Evolutionary conservation across 2,797 vertebrate species (phyloP).

Genomic region (Chiloscyllium punctatum): DNA sequence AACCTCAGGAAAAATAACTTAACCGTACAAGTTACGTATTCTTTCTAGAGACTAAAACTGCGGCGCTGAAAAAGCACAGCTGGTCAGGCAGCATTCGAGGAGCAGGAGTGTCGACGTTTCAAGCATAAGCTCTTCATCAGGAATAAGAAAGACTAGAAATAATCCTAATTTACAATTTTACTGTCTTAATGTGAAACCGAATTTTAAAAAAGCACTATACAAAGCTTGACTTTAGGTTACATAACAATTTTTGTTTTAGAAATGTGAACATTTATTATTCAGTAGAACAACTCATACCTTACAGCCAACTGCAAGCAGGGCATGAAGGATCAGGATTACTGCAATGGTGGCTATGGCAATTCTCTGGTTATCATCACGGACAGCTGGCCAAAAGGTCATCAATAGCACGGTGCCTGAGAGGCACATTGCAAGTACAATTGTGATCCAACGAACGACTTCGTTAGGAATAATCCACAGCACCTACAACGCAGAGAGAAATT

Average conservation of each 20-base stretch:
- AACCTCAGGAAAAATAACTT: too few species aligned
- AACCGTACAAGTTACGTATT: too few species aligned
- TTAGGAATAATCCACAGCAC: slow-evolving; percentile 80
- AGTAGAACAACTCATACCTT: slow-evolving; percentile 63
- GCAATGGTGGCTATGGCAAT: slow-evolving; percentile 65
- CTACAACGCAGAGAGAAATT: slow-evolving; percentile 50
- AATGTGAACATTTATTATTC: not conserved
- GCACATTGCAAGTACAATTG: slow-evolving; percentile 73
- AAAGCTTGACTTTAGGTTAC: not conserved
- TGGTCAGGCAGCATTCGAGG: too few species aligned
- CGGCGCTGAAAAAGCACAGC: too few species aligned
- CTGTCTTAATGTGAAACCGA: not conserved
- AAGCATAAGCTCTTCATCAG: too few species aligned
- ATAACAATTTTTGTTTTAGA: not conserved
- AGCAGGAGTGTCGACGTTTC: too few species aligned
- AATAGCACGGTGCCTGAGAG: slow-evolving; percentile 84
- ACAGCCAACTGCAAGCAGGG: slow-evolving; percentile 80
- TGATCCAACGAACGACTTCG: slow-evolving; percentile 75
- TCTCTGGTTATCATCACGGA: slow-evolving; percentile 78
- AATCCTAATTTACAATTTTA: not conserved
- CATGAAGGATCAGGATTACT: slow-evolving; percentile 69
- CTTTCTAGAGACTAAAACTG: too few species aligned
- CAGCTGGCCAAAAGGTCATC: slow-evolving; percentile 89
- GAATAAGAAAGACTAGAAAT: not conserved
- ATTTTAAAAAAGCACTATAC: not conserved